These are phyloP conservation scores for Syngnathoides biaculeatus DNA, from an alignment of 2,113 vertebrate species.

Conservation along the genomic window DNA sequence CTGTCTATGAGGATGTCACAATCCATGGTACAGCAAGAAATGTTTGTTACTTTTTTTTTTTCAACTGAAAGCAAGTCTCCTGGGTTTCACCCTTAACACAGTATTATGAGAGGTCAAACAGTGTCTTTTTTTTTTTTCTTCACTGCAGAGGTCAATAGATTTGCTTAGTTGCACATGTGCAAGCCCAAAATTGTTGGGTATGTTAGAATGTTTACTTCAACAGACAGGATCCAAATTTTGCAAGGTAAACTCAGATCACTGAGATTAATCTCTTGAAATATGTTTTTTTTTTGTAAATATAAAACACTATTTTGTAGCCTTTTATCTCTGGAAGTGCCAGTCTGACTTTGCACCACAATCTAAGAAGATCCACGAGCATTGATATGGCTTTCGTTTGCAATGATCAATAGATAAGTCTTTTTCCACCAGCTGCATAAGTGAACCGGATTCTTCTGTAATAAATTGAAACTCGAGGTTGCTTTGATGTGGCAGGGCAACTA, in stretches of 20 bases:
- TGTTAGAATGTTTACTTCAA: conserved; percentile 38
- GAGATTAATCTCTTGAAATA: conserved; percentile 46
- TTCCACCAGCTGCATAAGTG: not conserved
- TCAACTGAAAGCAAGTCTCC: conserved; percentile 43
- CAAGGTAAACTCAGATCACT: conserved; percentile 63
- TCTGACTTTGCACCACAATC: conserved; percentile 30
- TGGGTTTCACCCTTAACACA: conserved; percentile 52
- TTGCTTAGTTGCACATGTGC: conserved; percentile 25
- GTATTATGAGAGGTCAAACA: conserved; percentile 67
- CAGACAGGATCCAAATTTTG: conserved; percentile 50
- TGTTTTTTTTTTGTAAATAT: conserved; percentile 53
- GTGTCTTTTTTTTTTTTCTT: conserved; percentile 13
- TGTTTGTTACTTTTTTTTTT: not conserved
- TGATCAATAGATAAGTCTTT: conserved; percentile 6
- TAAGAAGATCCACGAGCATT: conserved; percentile 33
- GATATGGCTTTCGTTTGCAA: conserved; percentile 38
- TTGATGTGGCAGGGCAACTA: not conserved
- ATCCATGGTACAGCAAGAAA: conserved; percentile 38
- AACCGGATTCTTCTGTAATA: not conserved
- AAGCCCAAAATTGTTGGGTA: conserved; percentile 37
- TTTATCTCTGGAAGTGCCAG: conserved; percentile 22
- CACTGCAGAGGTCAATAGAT: conserved; percentile 42
- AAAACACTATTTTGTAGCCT: conserved; percentile 53
- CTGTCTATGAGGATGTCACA: conserved; percentile 44
- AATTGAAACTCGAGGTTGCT: too few relatives aligned